Evolutionary conservation across 2,888 invertebrate genomes (phyloP), one percentile per base, ranked within the genome.

Genomic region (Periphyllus acericola): DNA sequence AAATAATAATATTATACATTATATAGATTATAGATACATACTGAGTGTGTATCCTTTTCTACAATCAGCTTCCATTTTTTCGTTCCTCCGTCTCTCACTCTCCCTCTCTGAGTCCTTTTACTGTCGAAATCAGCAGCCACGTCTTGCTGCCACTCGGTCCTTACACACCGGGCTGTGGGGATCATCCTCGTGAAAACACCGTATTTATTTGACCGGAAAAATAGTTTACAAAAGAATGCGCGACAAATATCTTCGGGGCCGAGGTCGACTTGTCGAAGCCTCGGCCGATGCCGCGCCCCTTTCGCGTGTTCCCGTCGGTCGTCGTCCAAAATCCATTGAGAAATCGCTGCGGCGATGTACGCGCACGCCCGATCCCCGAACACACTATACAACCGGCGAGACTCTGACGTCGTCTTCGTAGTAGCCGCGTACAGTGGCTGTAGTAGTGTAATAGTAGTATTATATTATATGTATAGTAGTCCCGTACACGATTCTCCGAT

Each of bases 191-290:
- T 19, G 46, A 46, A 66, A 40, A 32, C 81, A 11, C 25, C 11
- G 71, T 46, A 14, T 46, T 81, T 81, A 25, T 81, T 81, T 46
- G 81, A 71, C 81, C 46, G 46, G 81, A 81, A 71, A 46, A 81
- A 5, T 32, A 46, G 68, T 25, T 21, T 14, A 71, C 32, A 46
- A 81, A 14, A 46, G 11, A 32, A 80, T n/a, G 60, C 60, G 34
- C 29, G 60, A 60, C 46, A 14, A 46, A 14, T 14, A n/a, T n/a
- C n/a, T n/a, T n/a, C n/a, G n/a, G n/a, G n/a, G n/a, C n/a, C n/a
- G n/a, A n/a, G 40, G 40, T 46, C 14, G 14, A 46, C 11, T 46
- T 46, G 11, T 46, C 46, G 14, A 46, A 19, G 55, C 55, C 21
- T 55, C 55, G 19, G 60, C 25, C 1, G 25, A 5, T 60, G 21